These are phyloP conservation scores for Lasioglossum albipes DNA, from an alignment of 1,140 invertebrate species.

Conservation along the genomic window DNA sequence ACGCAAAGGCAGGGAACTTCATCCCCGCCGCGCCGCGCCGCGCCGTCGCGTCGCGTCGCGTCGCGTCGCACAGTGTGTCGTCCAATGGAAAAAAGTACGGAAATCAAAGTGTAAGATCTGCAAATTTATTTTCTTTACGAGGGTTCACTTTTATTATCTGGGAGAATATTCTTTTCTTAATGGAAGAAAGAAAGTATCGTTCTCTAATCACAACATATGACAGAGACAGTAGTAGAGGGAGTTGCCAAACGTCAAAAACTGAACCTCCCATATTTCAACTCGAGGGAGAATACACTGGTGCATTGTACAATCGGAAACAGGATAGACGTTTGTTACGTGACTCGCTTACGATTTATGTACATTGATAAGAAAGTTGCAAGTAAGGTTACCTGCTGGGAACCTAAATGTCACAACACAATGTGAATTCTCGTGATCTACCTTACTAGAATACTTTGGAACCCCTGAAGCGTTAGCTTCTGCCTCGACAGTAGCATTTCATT, in stretches of 20 bases:
- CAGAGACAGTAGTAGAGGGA: conserved; percentile 19
- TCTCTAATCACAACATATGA: not conserved
- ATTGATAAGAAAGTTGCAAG: not conserved
- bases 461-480: conserved; percentile 49
- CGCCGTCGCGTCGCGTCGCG: no score
- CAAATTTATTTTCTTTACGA: no score
- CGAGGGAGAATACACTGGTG: not conserved
- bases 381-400: not conserved
- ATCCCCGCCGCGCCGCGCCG: no score
- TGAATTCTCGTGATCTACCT: conserved; percentile 51
- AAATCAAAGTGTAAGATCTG: no score
- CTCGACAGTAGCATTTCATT: conserved; percentile 73
- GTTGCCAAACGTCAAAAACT: not conserved
- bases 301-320: not conserved
- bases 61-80: no score
- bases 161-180: no score
- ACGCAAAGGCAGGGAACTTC: no score
- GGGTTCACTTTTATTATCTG: no score
- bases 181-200: not conserved
- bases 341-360: no score
- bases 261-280: conserved; percentile 1
- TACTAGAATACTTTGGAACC: conserved; percentile 49
- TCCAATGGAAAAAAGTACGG: no score
- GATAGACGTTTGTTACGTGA: not conserved
- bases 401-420: not conserved